Conservation (phyloP, 1,140 invertebrate genomes). For the Trinorchestia longiramus region DNA sequence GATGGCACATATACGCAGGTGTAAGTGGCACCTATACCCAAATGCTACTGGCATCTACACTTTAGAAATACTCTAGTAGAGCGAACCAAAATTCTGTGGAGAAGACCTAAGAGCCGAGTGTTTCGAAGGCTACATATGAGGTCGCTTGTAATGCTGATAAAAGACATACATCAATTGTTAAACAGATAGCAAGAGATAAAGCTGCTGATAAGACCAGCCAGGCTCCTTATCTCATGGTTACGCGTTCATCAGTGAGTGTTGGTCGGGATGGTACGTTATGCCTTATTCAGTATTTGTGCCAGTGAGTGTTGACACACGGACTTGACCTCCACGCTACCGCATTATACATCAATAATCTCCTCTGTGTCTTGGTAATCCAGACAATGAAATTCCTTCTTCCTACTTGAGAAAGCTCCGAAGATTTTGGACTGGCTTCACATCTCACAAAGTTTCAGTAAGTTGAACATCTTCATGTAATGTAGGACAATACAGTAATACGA, state of each 20-base stretch:
- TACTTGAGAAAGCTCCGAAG: neutral
- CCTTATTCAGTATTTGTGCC: neutral
- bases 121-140: neutral
- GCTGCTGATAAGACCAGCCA: neutral
- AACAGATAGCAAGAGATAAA: neutral
- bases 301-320: neutral
- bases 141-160: conserved; percentile 24
- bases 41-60: neutral
- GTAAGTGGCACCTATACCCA: neutral
- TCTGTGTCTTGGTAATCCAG: neutral
- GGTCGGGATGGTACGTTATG: neutral
- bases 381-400: neutral
- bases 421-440: neutral
- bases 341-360: neutral
- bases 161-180: neutral
- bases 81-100: neutral
- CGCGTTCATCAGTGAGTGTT: neutral
- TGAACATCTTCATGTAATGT: neutral
- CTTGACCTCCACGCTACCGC: neutral
- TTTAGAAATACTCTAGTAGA: neutral
- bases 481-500: too few species aligned
- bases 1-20: neutral
- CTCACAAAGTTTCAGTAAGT: neutral
- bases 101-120: neutral
- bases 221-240: neutral